Conservation (phyloP, 92 coral and sea anemone species). For the Hydrozoanthus gracilis region DNA sequence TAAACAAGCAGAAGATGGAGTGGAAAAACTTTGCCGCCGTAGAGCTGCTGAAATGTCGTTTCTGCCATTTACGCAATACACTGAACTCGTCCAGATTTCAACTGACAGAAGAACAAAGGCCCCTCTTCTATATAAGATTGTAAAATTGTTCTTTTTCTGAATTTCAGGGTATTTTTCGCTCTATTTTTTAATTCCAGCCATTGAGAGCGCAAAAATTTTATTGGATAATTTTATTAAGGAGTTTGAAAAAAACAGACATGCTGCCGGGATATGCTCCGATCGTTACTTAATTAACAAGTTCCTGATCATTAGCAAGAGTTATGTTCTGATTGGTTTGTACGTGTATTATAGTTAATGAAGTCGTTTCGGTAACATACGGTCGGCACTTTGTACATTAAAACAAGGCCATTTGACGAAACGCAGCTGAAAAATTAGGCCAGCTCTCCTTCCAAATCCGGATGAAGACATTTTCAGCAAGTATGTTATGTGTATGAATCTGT, state of each 20-base stretch:
- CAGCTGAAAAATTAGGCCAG: no score
- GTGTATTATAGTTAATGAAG: no score
- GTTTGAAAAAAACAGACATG: neutral
- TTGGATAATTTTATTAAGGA: neutral
- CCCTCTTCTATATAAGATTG: neutral
- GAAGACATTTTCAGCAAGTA: no score
- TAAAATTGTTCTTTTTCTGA: neutral
- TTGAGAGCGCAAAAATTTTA: neutral
- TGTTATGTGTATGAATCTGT: no score
- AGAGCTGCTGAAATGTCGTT: neutral
- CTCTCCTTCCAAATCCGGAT: no score
- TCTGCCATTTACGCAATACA: neutral
- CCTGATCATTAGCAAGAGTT: no score
- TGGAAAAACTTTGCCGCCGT: no score
- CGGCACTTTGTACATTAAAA: no score
- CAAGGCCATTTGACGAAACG: no score
- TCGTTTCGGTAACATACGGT: no score
- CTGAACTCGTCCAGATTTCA: neutral
- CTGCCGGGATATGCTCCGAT: constrained; percentile 2
- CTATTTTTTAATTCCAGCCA: neutral
- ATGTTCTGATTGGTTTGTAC: no score
- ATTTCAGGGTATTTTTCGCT: neutral
- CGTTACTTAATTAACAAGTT: neutral
- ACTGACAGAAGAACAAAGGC: constrained; percentile 3
- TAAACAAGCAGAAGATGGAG: no score